Percentiles rank a stretch among this genome's conserved stretches.
Conservation (phyloP, 2,888 invertebrate genomes). For the Synanthedon myopaeformis region DNA sequence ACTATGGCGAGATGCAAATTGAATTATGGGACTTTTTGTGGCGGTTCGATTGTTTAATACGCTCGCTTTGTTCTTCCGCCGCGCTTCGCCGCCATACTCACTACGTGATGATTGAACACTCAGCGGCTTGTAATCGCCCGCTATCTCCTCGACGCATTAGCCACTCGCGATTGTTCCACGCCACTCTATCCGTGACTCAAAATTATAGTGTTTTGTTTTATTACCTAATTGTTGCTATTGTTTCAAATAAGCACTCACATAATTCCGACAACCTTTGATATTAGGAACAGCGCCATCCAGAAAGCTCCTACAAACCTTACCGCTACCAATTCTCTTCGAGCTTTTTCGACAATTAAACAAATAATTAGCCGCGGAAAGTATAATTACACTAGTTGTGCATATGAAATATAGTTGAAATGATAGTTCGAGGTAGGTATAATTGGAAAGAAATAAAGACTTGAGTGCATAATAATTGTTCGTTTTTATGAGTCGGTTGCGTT, state of each 20-base stretch:
- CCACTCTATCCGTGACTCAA: conserved; percentile 49
- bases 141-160: conserved; percentile 25
- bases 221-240: conserved; percentile 64
- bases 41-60: conserved; percentile 59
- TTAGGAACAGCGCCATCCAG: not conserved
- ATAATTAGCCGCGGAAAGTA: conserved; percentile 22
- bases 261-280: not conserved
- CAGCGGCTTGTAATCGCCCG: conserved; percentile 51
- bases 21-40: conserved; percentile 69
- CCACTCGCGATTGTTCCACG: conserved; percentile 41
- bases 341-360: conserved; percentile 5
- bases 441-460: conserved; percentile 39
- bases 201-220: conserved; percentile 65
- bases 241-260: conserved; percentile 22
- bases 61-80: conserved; percentile 58
- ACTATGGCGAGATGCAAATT: conserved; percentile 67
- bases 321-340: not conserved
- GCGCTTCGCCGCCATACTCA: conserved; percentile 15
- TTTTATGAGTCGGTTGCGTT: conserved; percentile 34
- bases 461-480: conserved; percentile 49
- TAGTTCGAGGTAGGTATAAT: conserved; percentile 28
- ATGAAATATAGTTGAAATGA: conserved; percentile 34
- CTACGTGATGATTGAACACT: conserved; percentile 63
- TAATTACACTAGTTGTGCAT: conserved; percentile 23
- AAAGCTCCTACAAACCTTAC: not conserved